phyloP scores from a whole-genome alignment of 2,888 invertebrate species.

The Abrostola triplasia region DNA sequence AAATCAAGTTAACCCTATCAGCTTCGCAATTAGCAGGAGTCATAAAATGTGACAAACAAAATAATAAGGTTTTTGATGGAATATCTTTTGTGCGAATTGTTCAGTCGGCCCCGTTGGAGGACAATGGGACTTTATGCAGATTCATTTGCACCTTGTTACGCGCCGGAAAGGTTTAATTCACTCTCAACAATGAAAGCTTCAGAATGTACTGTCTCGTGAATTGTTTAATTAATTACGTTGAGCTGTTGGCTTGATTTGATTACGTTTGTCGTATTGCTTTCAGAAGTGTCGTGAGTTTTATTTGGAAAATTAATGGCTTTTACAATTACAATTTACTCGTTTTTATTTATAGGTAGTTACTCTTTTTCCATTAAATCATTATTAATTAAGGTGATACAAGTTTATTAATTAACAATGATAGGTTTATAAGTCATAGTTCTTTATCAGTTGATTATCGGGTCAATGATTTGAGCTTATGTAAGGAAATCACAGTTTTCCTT shows the following conservation, averaged over 20 bases:
- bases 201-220: conserved; percentile 1
- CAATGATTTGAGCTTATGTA: too few species aligned
- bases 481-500: too few species aligned
- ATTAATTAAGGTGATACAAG: too few species aligned
- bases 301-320: too few species aligned
- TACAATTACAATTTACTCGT: too few species aligned
- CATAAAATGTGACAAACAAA: conserved; percentile 9
- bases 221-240: conserved; percentile 7
- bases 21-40: conserved; percentile 3
- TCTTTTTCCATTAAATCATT: too few species aligned
- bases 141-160: conserved; percentile 13
- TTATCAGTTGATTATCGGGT: too few species aligned
- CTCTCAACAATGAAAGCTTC: conserved; percentile 11
- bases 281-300: too few species aligned
- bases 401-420: too few species aligned
- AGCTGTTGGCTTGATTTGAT: conserved; percentile 15
- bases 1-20: not conserved
- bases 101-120: not conserved
- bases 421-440: too few species aligned
- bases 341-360: too few species aligned
- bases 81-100: conserved; percentile 22
- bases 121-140: conserved; percentile 28
- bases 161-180: conserved; percentile 13
- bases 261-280: not conserved
- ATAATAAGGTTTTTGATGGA: conserved; percentile 18